phyloP scores from a whole-genome alignment of 2,797 vertebrate species.

The Semotilus atromaculatus region DNA sequence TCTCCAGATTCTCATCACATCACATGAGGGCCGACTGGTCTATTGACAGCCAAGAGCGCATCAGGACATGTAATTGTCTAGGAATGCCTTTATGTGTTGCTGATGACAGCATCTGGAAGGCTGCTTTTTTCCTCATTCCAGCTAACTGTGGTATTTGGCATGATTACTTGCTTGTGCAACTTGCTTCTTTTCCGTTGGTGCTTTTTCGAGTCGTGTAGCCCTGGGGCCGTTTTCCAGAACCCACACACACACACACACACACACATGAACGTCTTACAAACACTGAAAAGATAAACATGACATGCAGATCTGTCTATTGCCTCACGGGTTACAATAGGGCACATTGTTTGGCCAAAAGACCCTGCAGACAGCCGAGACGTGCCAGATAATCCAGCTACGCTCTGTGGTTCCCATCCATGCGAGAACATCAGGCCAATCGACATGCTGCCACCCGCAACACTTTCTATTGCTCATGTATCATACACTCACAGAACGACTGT shows the following conservation, averaged over 20 bases:
- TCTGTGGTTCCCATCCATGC: not conserved
- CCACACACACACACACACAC: conserved; percentile 1
- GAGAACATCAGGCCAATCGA: not conserved
- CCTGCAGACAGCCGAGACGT: conserved; percentile 25
- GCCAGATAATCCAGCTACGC: not conserved
- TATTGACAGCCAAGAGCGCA: not conserved
- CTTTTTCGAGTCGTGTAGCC: conserved; percentile 67
- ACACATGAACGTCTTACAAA: conserved; percentile 53
- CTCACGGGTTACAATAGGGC: conserved; percentile 68
- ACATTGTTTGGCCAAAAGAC: conserved; percentile 69
- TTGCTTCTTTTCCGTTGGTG: conserved; percentile 65
- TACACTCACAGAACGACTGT: not conserved
- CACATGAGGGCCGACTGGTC: not conserved
- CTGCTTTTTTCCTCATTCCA: conserved; percentile 27
- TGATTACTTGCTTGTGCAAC: conserved; percentile 65
- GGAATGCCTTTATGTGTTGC: conserved; percentile 11
- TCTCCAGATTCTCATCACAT: not conserved
- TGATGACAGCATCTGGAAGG: conserved; percentile 24
- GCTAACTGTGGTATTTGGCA: conserved; percentile 1
- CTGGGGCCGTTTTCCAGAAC: conserved; percentile 52
- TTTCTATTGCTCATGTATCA: not conserved
- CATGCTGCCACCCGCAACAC: not conserved
- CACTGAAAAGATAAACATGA: conserved; percentile 64
- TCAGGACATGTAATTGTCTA: conserved; percentile 24
- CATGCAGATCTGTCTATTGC: conserved; percentile 62